A percentile compares a stretch with the other conserved stretches of the same genome.
Evolutionary conservation across 2,113 vertebrate species (phyloP).

Genomic region (Serilophus lunatus): DNA sequence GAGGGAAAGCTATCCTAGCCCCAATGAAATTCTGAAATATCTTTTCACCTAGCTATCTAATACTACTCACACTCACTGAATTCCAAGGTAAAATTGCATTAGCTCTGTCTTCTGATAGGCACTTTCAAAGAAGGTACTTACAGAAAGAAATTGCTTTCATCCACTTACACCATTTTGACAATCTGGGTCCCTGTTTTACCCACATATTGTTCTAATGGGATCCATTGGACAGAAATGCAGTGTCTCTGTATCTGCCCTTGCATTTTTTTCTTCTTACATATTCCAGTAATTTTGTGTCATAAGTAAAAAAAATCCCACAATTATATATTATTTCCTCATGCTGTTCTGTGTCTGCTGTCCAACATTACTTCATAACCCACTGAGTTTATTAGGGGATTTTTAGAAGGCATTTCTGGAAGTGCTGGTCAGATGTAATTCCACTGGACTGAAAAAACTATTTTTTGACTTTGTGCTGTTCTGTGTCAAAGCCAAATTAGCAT

Average conservation of each 20-base stretch:
- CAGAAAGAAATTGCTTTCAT: neutral
- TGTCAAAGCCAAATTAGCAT: neutral
- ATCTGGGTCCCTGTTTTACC: neutral
- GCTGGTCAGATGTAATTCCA: neutral
- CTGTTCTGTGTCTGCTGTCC: neutral
- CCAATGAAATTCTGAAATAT: neutral
- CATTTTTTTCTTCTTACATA: neutral
- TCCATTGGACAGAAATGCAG: neutral
- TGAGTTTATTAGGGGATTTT: conserved; percentile 11
- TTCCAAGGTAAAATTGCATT: neutral
- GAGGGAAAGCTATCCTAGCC: neutral
- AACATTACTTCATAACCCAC: conserved; percentile 5
- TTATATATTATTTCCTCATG: neutral
- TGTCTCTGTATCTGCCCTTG: neutral
- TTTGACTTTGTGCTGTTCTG: neutral
- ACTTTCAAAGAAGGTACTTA: neutral
- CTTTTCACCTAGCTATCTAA: neutral
- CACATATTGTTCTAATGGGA: neutral
- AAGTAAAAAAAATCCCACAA: neutral
- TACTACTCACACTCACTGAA: neutral
- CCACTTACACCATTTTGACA: neutral
- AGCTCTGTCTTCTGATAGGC: neutral
- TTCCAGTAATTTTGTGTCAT: neutral
- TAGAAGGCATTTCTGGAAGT: conserved; percentile 11
- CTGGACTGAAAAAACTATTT: neutral